phyloP scores from a whole-genome alignment of 1,140 invertebrate species.

The Proales similis region DNA sequence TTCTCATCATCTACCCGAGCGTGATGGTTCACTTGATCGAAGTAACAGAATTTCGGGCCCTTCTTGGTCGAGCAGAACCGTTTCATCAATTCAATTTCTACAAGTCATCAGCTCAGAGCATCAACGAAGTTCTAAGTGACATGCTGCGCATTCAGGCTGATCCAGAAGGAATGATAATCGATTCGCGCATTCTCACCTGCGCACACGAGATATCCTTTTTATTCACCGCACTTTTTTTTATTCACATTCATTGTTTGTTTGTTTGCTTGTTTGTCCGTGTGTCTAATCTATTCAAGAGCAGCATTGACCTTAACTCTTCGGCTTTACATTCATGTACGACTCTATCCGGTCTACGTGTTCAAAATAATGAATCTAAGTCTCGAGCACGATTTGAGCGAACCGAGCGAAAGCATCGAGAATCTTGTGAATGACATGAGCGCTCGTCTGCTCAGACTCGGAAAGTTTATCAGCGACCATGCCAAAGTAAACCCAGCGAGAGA shows the following conservation, averaged over 20 bases:
- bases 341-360: conserved; percentile 22
- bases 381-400: conserved; percentile 27
- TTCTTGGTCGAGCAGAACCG: not conserved
- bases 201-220: conserved; percentile 16
- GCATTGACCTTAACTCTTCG: not conserved
- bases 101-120: conserved; percentile 17
- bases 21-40: conserved; percentile 24
- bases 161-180: conserved; percentile 11
- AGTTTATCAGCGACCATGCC: conserved; percentile 28
- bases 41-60: conserved; percentile 1
- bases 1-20: conserved; percentile 28
- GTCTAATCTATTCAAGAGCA: too few relatives aligned
- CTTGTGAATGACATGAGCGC: conserved; percentile 24
- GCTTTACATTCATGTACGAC: conserved; percentile 11
- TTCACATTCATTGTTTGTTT: not conserved
- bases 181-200: conserved; percentile 5
- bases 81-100: not conserved
- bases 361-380: conserved; percentile 35
- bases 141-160: not conserved
- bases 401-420: conserved; percentile 15
- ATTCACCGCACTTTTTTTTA: too few relatives aligned
- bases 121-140: conserved; percentile 29
- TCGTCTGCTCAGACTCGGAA: conserved; percentile 17
- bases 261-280: not conserved
- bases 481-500: not conserved